Evolutionary conservation across 92 coral and sea anemone genomes (phyloP), one percentile per base, ranked within the genome.

Genomic region (Porites lobata): DNA sequence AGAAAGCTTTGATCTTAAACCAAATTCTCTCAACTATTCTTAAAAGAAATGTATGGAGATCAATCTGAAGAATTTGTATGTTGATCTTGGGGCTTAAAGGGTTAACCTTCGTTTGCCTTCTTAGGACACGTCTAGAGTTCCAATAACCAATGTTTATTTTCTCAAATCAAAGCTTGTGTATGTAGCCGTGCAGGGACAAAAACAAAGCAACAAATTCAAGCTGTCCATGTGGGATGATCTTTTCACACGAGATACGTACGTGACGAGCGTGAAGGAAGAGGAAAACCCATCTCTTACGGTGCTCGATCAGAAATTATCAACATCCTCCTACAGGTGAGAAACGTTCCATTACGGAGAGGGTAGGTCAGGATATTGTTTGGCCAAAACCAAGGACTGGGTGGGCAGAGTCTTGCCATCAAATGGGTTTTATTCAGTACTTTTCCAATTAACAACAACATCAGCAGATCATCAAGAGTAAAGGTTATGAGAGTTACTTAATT

Each of bases 151-250:
- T 29, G 26, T 87, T 29, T 6, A n/a, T 1, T n/a, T 61, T 9
- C 63, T 9, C 75, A 24, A 69, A 65, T 72, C 56, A 13, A 73
- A 97, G 99, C 67, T 94, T 67, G 95, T 97, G 22, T 97, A 68
- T 67, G 98, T 97, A 4, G 99, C 98, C 43, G 98, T 97, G 0
- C 99, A 97, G 85, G 99, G 99, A 17, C 99, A 97, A 86, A 59
- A 66, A 11, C 72, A 69, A 7, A 69, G 0, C 83, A 97, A 97
- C 83, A 86, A 88, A 71, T 95, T 97, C 88, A 90, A 92, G 78
- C 61, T 97, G 20, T 96, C 99, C 56, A 94, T 97, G 95, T 97
- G 98, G 99, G 98, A 97, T 76, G 90, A 93, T 0, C 89, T 97
- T 21, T 97, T 97, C 78, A 29, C 82, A 13, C 78, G 78, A 17